phyloP scores from a whole-genome alignment of 1,140 invertebrate species.

The Carcinoscorpius rotundicauda region DNA sequence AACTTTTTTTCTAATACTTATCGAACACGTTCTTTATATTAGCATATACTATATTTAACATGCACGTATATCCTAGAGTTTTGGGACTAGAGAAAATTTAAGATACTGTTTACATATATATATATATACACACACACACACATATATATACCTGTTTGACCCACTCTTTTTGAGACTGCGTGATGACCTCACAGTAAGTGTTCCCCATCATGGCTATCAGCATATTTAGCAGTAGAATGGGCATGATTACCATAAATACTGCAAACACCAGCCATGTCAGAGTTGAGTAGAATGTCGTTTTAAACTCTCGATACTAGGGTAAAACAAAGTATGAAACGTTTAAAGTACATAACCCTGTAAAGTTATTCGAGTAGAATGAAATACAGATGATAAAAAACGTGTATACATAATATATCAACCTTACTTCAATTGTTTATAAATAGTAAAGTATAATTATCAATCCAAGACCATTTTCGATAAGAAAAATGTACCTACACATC shows the following conservation, averaged over 20 bases:
- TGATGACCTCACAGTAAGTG: slow-evolving; percentile 93
- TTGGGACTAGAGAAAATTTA: background rate
- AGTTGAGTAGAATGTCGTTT: slow-evolving; percentile 74
- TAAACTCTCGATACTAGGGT: slow-evolving; percentile 74
- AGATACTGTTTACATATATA: too few relatives aligned
- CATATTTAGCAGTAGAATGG: slow-evolving; percentile 90
- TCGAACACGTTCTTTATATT: too few relatives aligned
- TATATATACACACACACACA: background rate
- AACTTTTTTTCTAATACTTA: too few relatives aligned
- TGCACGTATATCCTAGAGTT: background rate
- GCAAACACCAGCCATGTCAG: slow-evolving; percentile 89
- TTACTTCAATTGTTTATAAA: too few relatives aligned
- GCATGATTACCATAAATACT: slow-evolving; percentile 94
- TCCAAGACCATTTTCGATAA: too few relatives aligned
- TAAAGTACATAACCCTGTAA: too few relatives aligned
- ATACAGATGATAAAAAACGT: too few relatives aligned
- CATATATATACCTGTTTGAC: slow-evolving; percentile 68
- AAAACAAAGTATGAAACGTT: too few relatives aligned
- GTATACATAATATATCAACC: too few relatives aligned
- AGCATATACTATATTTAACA: background rate
- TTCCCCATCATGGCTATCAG: slow-evolving; percentile 99
- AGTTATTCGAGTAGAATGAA: too few relatives aligned
- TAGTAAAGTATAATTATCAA: too few relatives aligned
- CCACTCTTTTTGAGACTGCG: slow-evolving; percentile 97
- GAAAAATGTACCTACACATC: too few relatives aligned